Evolutionary conservation across 2,888 invertebrate species (phyloP).

Genomic region (Agrochola macilenta): DNA sequence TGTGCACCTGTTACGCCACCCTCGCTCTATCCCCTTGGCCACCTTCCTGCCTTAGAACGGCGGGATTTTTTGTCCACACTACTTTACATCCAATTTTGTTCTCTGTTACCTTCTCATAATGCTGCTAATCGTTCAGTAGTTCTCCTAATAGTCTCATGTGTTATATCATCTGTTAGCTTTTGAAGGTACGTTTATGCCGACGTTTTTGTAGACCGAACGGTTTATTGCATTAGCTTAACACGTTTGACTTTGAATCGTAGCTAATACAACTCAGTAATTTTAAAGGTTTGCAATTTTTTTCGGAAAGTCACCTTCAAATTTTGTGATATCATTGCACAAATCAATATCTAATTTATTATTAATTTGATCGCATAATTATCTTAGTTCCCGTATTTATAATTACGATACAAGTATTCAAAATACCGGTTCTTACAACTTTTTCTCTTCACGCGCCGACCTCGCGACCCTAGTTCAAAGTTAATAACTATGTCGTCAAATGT

Average conservation of each 20-base stretch:
- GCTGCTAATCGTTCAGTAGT: slow-evolving; percentile 33
- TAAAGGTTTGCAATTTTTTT: neutral
- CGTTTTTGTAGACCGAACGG: slow-evolving; percentile 42
- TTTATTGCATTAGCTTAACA: slow-evolving; percentile 46
- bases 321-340: slow-evolving; percentile 1
- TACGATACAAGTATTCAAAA: slow-evolving; percentile 35
- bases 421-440: slow-evolving; percentile 66
- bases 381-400: slow-evolving; percentile 30
- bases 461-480: slow-evolving; percentile 69
- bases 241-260: slow-evolving; percentile 38
- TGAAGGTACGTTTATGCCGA: slow-evolving; percentile 15
- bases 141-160: slow-evolving; percentile 12
- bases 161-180: slow-evolving; percentile 49
- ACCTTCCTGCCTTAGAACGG: slow-evolving; percentile 38
- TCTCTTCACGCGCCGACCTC: slow-evolving; percentile 47
- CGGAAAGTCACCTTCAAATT: slow-evolving; percentile 24
- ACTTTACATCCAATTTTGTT: slow-evolving; percentile 33
- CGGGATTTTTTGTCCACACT: slow-evolving; percentile 29
- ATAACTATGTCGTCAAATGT: slow-evolving; percentile 70
- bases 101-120: slow-evolving; percentile 37
- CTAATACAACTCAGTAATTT: slow-evolving; percentile 6
- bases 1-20: slow-evolving; percentile 64
- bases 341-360: slow-evolving; percentile 12
- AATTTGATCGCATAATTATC: neutral
- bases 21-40: slow-evolving; percentile 46